Evolutionary conservation across 2,797 vertebrate genomes (phyloP).

Genomic region (Falco cherrug): DNA sequence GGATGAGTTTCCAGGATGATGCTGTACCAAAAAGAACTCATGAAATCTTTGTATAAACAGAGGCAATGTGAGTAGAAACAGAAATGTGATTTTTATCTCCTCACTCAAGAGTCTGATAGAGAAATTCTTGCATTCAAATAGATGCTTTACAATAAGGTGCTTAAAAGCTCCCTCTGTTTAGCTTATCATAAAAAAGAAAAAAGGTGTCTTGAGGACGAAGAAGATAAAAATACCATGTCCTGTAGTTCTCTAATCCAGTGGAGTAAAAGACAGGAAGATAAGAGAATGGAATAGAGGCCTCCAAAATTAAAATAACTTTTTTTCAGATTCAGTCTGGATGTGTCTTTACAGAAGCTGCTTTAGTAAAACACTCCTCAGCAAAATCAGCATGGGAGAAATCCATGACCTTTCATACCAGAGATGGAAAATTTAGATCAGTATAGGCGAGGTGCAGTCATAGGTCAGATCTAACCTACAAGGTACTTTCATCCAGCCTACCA

Average conservation of each 20-base stretch:
- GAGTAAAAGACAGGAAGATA: conserved; percentile 4
- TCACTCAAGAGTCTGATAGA: background rate
- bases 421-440: background rate
- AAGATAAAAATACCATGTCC: conserved; percentile 44
- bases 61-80: conserved; percentile 10
- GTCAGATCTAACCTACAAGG: background rate
- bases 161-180: conserved; percentile 28
- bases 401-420: background rate
- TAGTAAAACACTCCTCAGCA: background rate
- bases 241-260: background rate
- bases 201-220: background rate
- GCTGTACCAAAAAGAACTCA: conserved; percentile 10
- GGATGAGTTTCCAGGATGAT: background rate
- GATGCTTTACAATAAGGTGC: background rate
- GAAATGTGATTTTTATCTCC: conserved; percentile 50
- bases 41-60: conserved; percentile 24
- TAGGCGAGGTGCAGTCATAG: background rate
- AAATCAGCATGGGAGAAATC: background rate
- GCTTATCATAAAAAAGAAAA: conserved; percentile 27
- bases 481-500: background rate
- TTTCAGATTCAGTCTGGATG: background rate
- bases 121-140: conserved; percentile 8
- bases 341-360: background rate
- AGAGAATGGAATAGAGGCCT: background rate
- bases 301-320: background rate